Conservation (phyloP, 2,888 invertebrate genomes). For the Seira ritae region DNA sequence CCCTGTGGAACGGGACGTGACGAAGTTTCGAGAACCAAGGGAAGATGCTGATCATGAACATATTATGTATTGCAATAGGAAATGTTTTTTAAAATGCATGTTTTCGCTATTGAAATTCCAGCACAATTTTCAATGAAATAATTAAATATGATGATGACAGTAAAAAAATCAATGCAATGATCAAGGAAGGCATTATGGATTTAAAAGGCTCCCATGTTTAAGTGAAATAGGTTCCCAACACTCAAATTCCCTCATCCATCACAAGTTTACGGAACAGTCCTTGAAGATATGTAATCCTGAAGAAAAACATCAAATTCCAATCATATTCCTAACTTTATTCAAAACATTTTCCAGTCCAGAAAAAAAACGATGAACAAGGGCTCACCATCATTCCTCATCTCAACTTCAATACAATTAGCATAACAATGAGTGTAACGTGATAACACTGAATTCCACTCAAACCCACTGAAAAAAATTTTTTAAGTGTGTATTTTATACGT, state of each 20-base stretch:
- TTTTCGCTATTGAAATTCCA: too few species aligned
- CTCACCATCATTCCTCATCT: constrained; percentile 6
- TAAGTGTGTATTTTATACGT: too few species aligned
- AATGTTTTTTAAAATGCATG: too few species aligned
- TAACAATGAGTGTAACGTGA: background rate
- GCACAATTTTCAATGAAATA: too few species aligned
- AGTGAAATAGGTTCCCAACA: background rate
- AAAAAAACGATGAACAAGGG: constrained; percentile 46
- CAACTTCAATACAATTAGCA: background rate
- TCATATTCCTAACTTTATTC: constrained; percentile 46
- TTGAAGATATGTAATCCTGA: constrained; percentile 42
- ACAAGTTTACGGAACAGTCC: constrained; percentile 51
- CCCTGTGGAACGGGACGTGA: constrained; percentile 6
- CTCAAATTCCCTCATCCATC: constrained; percentile 36
- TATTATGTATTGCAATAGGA: too few species aligned
- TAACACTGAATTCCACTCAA: background rate
- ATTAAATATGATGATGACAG: too few species aligned
- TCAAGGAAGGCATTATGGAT: background rate
- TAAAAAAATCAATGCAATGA: background rate
- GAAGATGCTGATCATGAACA: constrained; percentile 44
- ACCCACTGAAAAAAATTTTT: background rate
- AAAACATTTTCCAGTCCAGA: constrained; percentile 42
- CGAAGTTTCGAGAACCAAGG: constrained; percentile 11
- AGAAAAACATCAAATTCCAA: constrained; percentile 62
- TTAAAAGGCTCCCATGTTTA: background rate